Evolutionary conservation across 2,797 vertebrate species (phyloP).

Genomic region (Tadarida brasiliensis): DNA sequence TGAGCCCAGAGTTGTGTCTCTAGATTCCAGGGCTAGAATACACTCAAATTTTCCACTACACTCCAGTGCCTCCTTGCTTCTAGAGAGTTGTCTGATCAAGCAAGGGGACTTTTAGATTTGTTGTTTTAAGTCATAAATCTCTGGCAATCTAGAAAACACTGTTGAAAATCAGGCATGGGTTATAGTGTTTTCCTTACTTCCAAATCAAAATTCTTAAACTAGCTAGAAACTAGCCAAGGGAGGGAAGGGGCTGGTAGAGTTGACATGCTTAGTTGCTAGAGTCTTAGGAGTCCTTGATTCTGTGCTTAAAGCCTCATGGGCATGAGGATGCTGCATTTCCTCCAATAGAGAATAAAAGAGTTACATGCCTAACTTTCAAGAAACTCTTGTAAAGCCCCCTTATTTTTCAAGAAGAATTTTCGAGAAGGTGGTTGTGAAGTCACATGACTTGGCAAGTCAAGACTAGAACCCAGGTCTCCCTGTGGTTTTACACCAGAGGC

Average conservation of each 20-base stretch:
- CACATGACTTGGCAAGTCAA: not conserved
- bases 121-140: conserved; percentile 17
- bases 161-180: not conserved
- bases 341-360: not conserved
- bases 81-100: not conserved
- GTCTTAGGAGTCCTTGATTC: not conserved
- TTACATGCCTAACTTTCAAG: not conserved
- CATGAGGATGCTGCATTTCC: not conserved
- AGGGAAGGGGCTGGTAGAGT: not conserved
- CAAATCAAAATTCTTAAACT: not conserved
- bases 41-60: not conserved
- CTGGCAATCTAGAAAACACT: not conserved
- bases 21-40: not conserved
- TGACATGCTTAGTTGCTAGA: not conserved
- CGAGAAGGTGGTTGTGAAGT: not conserved
- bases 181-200: not conserved
- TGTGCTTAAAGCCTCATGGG: not conserved
- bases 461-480: not conserved
- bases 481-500: not conserved
- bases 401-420: conserved; percentile 27
- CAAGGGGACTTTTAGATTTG: not conserved
- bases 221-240: not conserved
- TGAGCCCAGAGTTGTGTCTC: not conserved
- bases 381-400: not conserved
- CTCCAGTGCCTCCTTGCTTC: not conserved